Evolutionary conservation across 2,797 vertebrate genomes (phyloP), one percentile per base, ranked within the genome.

Genomic region (Cygnus olor): DNA sequence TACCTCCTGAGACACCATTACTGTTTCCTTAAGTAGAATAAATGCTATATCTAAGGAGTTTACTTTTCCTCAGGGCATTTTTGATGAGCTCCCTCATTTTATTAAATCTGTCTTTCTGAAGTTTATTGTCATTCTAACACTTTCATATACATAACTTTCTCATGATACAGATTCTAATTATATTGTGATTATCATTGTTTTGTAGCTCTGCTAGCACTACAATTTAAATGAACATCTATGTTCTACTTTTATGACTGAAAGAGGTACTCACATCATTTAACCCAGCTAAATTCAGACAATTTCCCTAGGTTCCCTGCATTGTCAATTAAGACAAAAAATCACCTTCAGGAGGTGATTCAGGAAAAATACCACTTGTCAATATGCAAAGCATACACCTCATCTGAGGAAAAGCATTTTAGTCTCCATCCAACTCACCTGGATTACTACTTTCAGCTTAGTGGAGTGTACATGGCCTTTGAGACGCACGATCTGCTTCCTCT

Each of bases 1-100:
- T 30, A 76, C 54, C 79, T 94, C 74, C 53, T 30, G 63, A 93
- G 88, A 90, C 32, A 28, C 44, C 68, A 74, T 65, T 80, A 85
- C 54, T 81, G 56, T 60, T 94, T 93, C n/a, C 60, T 93, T 89
- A 90, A 93, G 94, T 42, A 86, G 88, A 66, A 93, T 78, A 86
- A 86, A 86, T 68, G 21, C 44, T 49, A 44, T 21, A 88, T 79
- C 63, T 40, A 88, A 86, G 25, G 82, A 93, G 60, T 81, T 96
- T 91, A 76, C 47, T 79, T 90, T 81, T 93, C 95, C 89, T 84
- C 45, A 51, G 72, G 79, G 90, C 49, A 63, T 91, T 82, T 87
- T 58, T 58, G 17, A 61, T 76, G 68, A 89, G 72, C 45, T 74
- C 32, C 28, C 56, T 91, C 79, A 79, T 95, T 93, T 97, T 87